Conservation (phyloP, 2,888 invertebrate genomes). For the Ophion obscuratus region DNA sequence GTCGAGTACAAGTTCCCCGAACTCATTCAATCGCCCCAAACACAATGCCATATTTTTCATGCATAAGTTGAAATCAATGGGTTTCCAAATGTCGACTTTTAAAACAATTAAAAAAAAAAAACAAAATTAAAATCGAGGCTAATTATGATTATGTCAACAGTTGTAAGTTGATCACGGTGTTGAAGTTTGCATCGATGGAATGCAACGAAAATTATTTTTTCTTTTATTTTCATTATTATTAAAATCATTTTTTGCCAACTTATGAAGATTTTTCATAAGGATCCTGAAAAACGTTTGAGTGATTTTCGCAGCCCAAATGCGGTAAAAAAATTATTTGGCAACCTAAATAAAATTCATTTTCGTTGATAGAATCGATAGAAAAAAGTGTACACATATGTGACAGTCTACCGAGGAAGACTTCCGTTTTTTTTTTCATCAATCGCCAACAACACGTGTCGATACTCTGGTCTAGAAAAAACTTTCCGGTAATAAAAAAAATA, state of each 20-base stretch:
- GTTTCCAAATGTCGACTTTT: conserved; percentile 32
- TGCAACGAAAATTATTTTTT: no score
- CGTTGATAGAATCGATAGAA: not conserved
- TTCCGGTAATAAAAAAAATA: no score
- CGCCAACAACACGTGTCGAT: not conserved
- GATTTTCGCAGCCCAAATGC: no score
- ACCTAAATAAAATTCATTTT: no score
- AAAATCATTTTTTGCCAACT: no score
- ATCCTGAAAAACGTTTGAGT: no score
- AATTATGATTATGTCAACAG: not conserved
- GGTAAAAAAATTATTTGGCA: no score
- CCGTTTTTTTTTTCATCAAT: conserved; percentile 24
- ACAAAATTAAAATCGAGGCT: not conserved
- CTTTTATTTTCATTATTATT: no score
- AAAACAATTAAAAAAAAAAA: not conserved
- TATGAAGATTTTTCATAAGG: no score
- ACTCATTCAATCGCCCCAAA: conserved; percentile 11
- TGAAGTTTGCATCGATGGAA: no score
- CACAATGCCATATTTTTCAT: conserved; percentile 3
- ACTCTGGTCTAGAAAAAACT: not conserved
- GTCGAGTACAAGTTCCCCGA: conserved; percentile 24
- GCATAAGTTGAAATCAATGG: conserved; percentile 20
- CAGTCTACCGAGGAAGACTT: conserved; percentile 35
- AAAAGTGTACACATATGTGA: not conserved
- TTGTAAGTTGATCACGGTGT: not conserved